These are phyloP conservation scores for Bovichtus variegatus DNA, from an alignment of 2,797 vertebrate species.

Conservation along the genomic window DNA sequence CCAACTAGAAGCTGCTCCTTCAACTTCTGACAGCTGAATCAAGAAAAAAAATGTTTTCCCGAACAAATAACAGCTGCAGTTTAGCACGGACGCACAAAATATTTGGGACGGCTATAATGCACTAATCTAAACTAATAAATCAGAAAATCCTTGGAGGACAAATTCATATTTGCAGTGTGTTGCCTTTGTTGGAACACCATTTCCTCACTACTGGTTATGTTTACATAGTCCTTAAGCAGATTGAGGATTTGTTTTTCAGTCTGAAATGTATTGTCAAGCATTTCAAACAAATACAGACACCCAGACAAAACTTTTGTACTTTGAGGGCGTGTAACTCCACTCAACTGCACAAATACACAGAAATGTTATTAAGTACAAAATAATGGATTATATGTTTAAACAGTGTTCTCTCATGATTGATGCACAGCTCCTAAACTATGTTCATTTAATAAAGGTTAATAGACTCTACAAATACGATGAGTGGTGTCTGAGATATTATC, in stretches of 20 bases:
- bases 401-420: neutral
- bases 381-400: neutral
- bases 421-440: neutral
- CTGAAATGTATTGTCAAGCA: neutral
- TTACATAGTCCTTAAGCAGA: conserved; percentile 17
- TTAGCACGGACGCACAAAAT: neutral
- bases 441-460: too few relatives aligned
- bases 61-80: conserved; percentile 26
- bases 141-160: neutral
- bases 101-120: neutral
- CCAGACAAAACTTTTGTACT: neutral
- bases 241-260: conserved; percentile 1
- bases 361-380: neutral
- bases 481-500: neutral
- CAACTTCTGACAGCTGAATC: neutral
- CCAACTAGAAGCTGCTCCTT: neutral
- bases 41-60: neutral
- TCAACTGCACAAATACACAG: neutral
- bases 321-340: neutral
- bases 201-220: conserved; percentile 32
- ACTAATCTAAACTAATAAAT: conserved; percentile 39
- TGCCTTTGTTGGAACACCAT: conserved; percentile 6
- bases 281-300: conserved; percentile 1
- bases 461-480: neutral
- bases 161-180: conserved; percentile 14